Conservation (phyloP, 2,888 invertebrate species). For the Lithophane semibrunnea region DNA sequence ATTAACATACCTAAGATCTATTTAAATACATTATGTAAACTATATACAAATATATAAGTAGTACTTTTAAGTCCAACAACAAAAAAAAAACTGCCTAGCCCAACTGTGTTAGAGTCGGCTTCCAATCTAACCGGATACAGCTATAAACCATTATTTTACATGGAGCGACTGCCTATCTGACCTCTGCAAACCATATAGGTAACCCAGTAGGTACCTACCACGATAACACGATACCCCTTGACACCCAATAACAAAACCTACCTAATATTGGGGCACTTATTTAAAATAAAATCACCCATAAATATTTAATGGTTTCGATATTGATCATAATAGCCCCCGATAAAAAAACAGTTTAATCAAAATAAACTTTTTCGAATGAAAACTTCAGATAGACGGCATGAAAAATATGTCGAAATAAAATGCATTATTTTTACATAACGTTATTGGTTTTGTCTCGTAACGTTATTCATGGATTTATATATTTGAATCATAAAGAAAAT, state of each 20-base stretch:
- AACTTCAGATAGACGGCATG: background rate
- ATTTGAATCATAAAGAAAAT: constrained; percentile 59
- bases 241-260: background rate
- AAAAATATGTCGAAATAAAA: constrained; percentile 65
- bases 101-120: background rate
- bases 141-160: too few species aligned
- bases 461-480: constrained; percentile 58
- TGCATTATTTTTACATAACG: constrained; percentile 63
- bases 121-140: background rate
- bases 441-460: constrained; percentile 34
- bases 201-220: too few species aligned
- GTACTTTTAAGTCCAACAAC: too few species aligned
- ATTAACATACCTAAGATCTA: too few species aligned
- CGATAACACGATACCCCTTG: too few species aligned
- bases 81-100: too few species aligned
- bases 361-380: constrained; percentile 7
- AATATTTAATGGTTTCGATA: constrained; percentile 49
- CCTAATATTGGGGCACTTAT: background rate
- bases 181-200: too few species aligned
- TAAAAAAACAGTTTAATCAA: constrained; percentile 13
- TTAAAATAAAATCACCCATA: constrained; percentile 44
- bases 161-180: too few species aligned
- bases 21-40: too few species aligned
- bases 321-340: constrained; percentile 19
- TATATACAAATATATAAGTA: too few species aligned